Percentiles rank a stretch among this genome's conserved stretches.
phyloP scores from a whole-genome alignment of 2,888 invertebrate species.

The Cosmia trapezina region DNA sequence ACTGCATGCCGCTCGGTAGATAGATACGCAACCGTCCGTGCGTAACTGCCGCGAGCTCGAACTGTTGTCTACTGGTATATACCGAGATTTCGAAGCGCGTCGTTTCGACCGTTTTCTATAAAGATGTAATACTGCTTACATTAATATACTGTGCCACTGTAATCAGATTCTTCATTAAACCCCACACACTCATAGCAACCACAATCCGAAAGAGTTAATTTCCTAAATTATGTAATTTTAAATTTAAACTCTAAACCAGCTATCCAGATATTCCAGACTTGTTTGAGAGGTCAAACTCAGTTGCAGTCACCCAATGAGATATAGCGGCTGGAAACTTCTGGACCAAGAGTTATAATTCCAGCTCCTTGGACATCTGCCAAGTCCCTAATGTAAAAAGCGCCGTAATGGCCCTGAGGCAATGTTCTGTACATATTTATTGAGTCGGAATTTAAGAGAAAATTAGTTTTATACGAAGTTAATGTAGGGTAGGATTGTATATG shows the following conservation, averaged over 20 bases:
- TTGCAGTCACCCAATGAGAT: conserved; percentile 58
- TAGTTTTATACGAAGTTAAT: conserved; percentile 57
- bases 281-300: conserved; percentile 47
- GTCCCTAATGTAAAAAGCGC: conserved; percentile 62
- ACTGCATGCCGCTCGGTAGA: too few relatives aligned
- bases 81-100: too few relatives aligned
- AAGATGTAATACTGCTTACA: too few relatives aligned
- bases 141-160: background rate
- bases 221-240: conserved; percentile 24
- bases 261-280: background rate
- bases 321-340: conserved; percentile 55
- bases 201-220: background rate
- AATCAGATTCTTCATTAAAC: background rate
- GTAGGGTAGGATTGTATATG: conserved; percentile 41
- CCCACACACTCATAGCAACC: background rate
- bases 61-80: too few relatives aligned
- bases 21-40: too few relatives aligned
- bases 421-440: conserved; percentile 67
- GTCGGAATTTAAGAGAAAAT: conserved; percentile 63
- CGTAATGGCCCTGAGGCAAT: conserved; percentile 60
- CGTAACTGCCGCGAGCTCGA: too few relatives aligned
- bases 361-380: conserved; percentile 61
- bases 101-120: too few relatives aligned
- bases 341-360: conserved; percentile 57
- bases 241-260: conserved; percentile 28